phyloP scores from a whole-genome alignment of 2,113 vertebrate genomes.

The Pollachius pollachius region DNA sequence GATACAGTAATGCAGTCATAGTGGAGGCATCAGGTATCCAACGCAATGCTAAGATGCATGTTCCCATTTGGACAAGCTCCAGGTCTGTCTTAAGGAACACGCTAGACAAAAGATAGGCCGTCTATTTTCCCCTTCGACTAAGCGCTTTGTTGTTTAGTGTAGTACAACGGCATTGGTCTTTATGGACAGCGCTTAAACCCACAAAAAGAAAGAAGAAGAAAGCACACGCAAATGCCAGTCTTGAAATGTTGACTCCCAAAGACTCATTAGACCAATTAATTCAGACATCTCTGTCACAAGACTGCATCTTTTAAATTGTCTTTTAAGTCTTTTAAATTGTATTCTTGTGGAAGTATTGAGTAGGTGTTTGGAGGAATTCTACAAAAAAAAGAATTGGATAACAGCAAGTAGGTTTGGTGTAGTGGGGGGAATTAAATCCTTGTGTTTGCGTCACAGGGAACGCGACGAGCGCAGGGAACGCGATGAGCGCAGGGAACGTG shows the following conservation, averaged over 20 bases:
- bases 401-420: too few species aligned
- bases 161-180: conserved; percentile 16
- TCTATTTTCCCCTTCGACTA: neutral
- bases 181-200: conserved; percentile 16
- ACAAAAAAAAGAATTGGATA: too few species aligned
- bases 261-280: conserved; percentile 15
- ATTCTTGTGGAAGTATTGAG: too few species aligned
- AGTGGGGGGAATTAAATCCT: too few species aligned
- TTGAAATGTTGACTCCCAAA: conserved; percentile 5
- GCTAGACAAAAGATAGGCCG: conserved; percentile 5
- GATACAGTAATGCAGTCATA: conserved; percentile 46
- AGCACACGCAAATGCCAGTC: conserved; percentile 17
- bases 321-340: too few species aligned
- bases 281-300: conserved; percentile 31
- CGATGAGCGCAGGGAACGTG: too few species aligned
- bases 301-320: neutral
- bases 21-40: conserved; percentile 59
- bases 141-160: conserved; percentile 8
- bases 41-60: conserved; percentile 28
- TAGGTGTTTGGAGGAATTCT: too few species aligned
- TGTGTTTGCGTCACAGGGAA: too few species aligned
- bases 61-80: conserved; percentile 38
- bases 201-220: neutral
- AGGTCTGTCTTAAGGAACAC: conserved; percentile 17
- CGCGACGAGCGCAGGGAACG: too few species aligned